Percentiles rank a stretch among this genome's conserved stretches.
Conservation (phyloP, 2,888 invertebrate species). For the Tetragonula carbonaria region DNA sequence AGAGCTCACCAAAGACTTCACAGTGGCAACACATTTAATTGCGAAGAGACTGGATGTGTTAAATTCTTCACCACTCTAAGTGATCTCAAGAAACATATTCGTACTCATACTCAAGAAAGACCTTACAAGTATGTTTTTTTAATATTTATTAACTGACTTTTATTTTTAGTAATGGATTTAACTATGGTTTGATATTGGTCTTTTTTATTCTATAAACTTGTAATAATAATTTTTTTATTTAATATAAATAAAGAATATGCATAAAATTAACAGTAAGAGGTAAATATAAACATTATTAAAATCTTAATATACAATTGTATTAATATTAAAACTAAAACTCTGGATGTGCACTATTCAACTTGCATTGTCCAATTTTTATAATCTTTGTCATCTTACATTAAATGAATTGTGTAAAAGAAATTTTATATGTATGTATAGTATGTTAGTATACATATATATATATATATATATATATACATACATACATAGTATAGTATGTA, state of each 20-base stretch:
- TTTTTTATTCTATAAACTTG: not conserved
- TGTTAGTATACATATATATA: not conserved
- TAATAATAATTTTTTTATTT: not conserved
- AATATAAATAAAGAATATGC: not conserved
- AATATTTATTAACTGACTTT: constrained; percentile 42
- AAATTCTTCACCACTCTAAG: constrained; percentile 97
- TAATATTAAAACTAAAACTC: not conserved
- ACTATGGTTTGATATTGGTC: not conserved
- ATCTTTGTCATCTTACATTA: not conserved
- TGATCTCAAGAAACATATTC: constrained; percentile 96
- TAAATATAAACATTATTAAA: not conserved
- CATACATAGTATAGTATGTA: not conserved
- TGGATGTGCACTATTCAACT: not conserved
- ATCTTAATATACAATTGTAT: not conserved
- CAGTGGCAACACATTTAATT: constrained; percentile 97
- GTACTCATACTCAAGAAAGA: constrained; percentile 96
- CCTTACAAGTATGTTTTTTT: constrained; percentile 91
- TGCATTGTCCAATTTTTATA: not conserved
- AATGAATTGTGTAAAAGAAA: not conserved
- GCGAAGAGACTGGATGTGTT: constrained; percentile 91
- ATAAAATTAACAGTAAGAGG: not conserved
- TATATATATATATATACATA: not conserved
- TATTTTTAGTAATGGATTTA: constrained; percentile 11
- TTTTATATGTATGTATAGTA: not conserved
- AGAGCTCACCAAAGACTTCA: constrained; percentile 96